phyloP scores from a whole-genome alignment of 2,888 invertebrate species.

The Yponomeuta sedellus region DNA sequence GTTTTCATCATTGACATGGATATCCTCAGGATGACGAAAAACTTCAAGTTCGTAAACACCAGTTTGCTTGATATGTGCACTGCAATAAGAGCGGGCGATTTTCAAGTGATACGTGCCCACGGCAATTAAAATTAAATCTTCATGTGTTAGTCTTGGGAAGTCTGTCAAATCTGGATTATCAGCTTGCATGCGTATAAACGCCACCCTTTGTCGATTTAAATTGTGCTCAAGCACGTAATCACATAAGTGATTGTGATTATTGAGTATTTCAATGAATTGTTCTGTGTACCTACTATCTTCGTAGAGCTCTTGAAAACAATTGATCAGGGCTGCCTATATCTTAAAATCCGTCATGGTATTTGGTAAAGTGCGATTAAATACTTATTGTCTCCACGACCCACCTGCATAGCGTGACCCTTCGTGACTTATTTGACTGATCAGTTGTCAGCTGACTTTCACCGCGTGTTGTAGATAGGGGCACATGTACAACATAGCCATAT shows the following conservation, averaged over 20 bases:
- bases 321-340: slow-evolving; percentile 18
- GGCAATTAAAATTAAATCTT: slow-evolving; percentile 11
- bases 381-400: slow-evolving; percentile 19
- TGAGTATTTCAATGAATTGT: not conserved
- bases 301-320: slow-evolving; percentile 16
- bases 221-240: slow-evolving; percentile 1
- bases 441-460: slow-evolving; percentile 20
- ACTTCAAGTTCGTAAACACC: slow-evolving; percentile 17
- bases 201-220: slow-evolving; percentile 4
- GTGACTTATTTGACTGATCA: slow-evolving; percentile 18
- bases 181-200: slow-evolving; percentile 8
- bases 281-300: not conserved
- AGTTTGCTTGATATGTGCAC: not conserved
- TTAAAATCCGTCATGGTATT: slow-evolving; percentile 18
- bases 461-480: slow-evolving; percentile 18
- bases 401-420: slow-evolving; percentile 13
- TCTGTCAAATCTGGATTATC: not conserved
- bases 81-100: not conserved
- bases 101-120: slow-evolving; percentile 3
- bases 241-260: not conserved
- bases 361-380: slow-evolving; percentile 8
- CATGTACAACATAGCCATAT: slow-evolving; percentile 18
- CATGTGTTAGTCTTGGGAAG: slow-evolving; percentile 13
- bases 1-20: slow-evolving; percentile 3
- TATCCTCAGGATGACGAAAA: slow-evolving; percentile 4